phyloP scores from a whole-genome alignment of 2,113 vertebrate genomes.

The Meles meles region DNA sequence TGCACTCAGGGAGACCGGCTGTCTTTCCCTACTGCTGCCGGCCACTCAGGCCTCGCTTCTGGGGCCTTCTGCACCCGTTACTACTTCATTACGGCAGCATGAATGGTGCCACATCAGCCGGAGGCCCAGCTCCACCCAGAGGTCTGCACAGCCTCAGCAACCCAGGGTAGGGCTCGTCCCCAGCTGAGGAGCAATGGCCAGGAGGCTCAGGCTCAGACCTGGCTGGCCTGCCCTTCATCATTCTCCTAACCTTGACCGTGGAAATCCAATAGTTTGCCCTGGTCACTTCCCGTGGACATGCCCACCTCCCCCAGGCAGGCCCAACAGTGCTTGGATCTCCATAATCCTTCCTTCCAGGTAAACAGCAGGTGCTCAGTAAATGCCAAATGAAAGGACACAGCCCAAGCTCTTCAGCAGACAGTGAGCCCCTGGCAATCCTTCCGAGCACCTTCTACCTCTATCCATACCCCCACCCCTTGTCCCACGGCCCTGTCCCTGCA shows the following conservation, averaged over 20 bases:
- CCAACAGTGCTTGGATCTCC: background rate
- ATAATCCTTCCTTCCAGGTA: background rate
- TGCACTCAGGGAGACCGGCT: accelerated
- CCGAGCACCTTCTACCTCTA: accelerated
- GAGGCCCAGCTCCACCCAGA: background rate
- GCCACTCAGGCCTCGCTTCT: background rate
- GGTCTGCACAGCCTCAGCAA: background rate
- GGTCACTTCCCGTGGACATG: background rate
- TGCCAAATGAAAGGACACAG: background rate
- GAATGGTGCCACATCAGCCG: accelerated
- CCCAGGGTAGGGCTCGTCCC: accelerated
- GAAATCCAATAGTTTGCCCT: accelerated
- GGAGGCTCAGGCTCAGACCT: background rate
- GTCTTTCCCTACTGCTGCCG: background rate
- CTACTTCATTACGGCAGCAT: background rate
- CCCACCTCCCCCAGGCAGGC: background rate
- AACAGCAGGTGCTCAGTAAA: background rate
- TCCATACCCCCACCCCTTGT: accelerated
- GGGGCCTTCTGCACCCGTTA: background rate
- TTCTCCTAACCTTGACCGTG: accelerated
- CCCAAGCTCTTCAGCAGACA: background rate
- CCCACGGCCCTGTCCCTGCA: accelerated
- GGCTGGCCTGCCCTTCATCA: background rate
- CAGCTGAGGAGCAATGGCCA: background rate
- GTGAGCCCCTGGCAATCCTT: background rate